Conservation (phyloP, 2,888 invertebrate species). For the Rotaria macrura region DNA sequence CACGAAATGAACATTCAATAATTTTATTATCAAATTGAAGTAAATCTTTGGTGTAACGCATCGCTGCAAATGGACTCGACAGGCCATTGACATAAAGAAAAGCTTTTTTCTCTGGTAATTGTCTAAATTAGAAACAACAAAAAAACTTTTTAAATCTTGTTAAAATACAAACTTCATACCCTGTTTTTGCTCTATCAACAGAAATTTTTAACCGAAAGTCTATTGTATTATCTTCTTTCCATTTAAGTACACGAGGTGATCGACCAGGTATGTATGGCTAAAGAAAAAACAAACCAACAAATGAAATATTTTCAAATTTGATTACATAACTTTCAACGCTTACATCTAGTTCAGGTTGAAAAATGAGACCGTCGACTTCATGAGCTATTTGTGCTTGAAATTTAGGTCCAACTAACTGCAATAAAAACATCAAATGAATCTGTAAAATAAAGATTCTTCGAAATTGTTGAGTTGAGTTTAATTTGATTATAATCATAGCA, state of each 20-base stretch:
- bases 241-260: constrained; percentile 77
- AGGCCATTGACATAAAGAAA: constrained; percentile 64
- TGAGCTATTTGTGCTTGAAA: constrained; percentile 75
- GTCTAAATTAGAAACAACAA: constrained; percentile 52
- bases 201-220: constrained; percentile 81
- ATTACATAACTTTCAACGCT: no score
- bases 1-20: constrained; percentile 73
- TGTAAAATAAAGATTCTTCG: background rate
- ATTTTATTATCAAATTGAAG: constrained; percentile 59
- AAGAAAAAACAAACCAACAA: background rate
- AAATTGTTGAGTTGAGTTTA: no score
- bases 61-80: constrained; percentile 60
- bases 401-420: constrained; percentile 28
- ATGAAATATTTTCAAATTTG: background rate
- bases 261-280: constrained; percentile 72
- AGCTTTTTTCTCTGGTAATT: constrained; percentile 59
- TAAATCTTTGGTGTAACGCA: constrained; percentile 46
- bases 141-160: no score
- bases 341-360: constrained; percentile 77
- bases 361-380: constrained; percentile 93
- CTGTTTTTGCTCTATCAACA: constrained; percentile 50
- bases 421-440: background rate
- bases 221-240: constrained; percentile 94
- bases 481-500: no score
- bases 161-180: no score